Evolutionary conservation across 2,113 vertebrate species (phyloP).

Genomic region (Boleophthalmus pectinirostris): DNA sequence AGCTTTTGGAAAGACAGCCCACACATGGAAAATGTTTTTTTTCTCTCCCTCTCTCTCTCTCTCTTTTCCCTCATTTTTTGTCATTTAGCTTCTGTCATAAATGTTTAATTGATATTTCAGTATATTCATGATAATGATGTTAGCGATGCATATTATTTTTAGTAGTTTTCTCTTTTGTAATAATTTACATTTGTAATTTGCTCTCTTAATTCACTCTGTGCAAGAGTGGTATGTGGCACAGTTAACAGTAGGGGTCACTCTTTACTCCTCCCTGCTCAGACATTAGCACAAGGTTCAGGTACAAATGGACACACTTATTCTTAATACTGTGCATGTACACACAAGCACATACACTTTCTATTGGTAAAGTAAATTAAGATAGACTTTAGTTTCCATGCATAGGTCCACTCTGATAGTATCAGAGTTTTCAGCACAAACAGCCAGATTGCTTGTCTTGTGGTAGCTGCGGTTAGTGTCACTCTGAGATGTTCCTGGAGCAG

Average conservation of each 20-base stretch:
- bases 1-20: conserved; percentile 33
- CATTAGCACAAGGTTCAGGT: conserved; percentile 25
- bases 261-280: conserved; percentile 64
- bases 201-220: background rate
- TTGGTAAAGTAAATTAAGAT: conserved; percentile 18
- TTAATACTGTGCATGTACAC: conserved; percentile 14
- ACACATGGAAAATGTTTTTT: conserved; percentile 21
- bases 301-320: conserved; percentile 2
- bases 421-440: conserved; percentile 45
- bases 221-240: conserved; percentile 31
- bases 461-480: conserved; percentile 69
- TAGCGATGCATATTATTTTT: conserved; percentile 12
- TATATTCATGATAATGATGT: background rate
- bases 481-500: conserved; percentile 52
- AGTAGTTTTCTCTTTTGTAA: background rate
- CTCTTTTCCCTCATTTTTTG: conserved; percentile 15
- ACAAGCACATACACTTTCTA: conserved; percentile 1
- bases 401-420: conserved; percentile 44
- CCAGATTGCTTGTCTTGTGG: conserved; percentile 56
- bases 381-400: conserved; percentile 10
- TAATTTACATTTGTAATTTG: background rate
- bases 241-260: conserved; percentile 79
- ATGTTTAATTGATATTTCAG: conserved; percentile 3
- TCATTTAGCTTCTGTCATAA: conserved; percentile 7
- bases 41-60: background rate